Conservation (phyloP, 2,888 invertebrate species). For the Dasypogon diadema region DNA sequence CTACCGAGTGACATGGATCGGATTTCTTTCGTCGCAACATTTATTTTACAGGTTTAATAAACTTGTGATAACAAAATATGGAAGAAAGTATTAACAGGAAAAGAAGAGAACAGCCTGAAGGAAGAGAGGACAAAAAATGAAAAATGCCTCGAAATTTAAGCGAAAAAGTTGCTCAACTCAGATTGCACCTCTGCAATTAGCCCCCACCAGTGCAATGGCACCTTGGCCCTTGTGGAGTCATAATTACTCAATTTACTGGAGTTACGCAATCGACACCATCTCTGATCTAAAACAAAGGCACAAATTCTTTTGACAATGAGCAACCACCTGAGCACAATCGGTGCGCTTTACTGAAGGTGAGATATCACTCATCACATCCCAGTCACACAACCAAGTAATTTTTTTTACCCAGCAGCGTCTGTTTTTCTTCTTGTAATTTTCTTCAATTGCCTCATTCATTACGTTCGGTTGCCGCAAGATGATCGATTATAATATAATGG, state of each 20-base stretch:
- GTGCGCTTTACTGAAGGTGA: conserved; percentile 15
- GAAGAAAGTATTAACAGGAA: background rate
- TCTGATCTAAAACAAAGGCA: conserved; percentile 3
- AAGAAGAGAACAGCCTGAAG: background rate
- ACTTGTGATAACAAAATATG: no score
- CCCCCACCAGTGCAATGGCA: no score
- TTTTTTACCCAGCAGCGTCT: background rate
- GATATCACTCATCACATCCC: background rate
- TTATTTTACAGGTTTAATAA: background rate
- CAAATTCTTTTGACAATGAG: background rate
- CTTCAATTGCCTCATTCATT: conserved; percentile 25
- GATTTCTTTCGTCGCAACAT: background rate
- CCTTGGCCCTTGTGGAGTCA: conserved; percentile 15
- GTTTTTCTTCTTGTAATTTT: conserved; percentile 23
- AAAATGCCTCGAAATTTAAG: background rate
- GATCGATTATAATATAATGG: conserved; percentile 12
- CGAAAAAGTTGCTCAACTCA: background rate
- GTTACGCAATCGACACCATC: conserved; percentile 22
- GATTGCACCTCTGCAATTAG: no score
- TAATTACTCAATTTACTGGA: conserved; percentile 4
- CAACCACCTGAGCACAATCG: background rate
- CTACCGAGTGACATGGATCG: conserved; percentile 28
- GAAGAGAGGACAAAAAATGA: background rate
- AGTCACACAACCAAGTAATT: background rate
- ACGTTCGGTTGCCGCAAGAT: background rate